Evolutionary conservation across 2,888 invertebrate genomes (phyloP).

Genomic region (Galerucella calmariensis): DNA sequence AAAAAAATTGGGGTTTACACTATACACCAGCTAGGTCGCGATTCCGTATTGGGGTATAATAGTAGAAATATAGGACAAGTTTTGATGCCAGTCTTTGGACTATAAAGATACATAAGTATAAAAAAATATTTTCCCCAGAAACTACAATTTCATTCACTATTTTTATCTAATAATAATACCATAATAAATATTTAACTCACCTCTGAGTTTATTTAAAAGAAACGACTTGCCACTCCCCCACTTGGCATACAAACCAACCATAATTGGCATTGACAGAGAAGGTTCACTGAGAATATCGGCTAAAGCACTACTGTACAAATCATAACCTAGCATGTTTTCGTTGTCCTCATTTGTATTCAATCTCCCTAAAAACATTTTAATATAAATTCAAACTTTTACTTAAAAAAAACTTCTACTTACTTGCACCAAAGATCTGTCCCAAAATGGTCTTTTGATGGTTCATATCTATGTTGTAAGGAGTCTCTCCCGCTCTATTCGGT

Average conservation of each 20-base stretch:
- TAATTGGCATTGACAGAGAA: constrained; percentile 94
- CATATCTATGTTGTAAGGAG: constrained; percentile 97
- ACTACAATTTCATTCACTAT: too few species aligned
- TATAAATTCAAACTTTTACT: not conserved
- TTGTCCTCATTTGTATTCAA: constrained; percentile 96
- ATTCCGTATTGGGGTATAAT: too few species aligned
- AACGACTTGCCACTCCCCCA: constrained; percentile 99
- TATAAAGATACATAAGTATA: too few species aligned
- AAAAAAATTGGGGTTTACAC: too few species aligned
- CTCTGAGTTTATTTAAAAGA: constrained; percentile 90
- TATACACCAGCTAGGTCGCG: too few species aligned
- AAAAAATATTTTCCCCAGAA: too few species aligned
- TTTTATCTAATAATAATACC: too few species aligned
- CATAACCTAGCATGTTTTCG: constrained; percentile 96
- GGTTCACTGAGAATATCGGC: constrained; percentile 99
- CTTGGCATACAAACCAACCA: constrained; percentile 97
- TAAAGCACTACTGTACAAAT: constrained; percentile 89
- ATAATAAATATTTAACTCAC: constrained; percentile 63
- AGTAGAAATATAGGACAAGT: too few species aligned
- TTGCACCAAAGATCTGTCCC: constrained; percentile 94
- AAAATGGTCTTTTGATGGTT: constrained; percentile 94
- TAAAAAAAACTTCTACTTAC: constrained; percentile 64
- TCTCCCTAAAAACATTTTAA: constrained; percentile 70
- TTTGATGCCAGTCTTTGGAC: too few species aligned
- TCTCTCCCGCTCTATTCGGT: constrained; percentile 94